Base-by-base conservation (phyloP, 2,888 invertebrate genomes). In the Nomada ferruginata region DNA sequence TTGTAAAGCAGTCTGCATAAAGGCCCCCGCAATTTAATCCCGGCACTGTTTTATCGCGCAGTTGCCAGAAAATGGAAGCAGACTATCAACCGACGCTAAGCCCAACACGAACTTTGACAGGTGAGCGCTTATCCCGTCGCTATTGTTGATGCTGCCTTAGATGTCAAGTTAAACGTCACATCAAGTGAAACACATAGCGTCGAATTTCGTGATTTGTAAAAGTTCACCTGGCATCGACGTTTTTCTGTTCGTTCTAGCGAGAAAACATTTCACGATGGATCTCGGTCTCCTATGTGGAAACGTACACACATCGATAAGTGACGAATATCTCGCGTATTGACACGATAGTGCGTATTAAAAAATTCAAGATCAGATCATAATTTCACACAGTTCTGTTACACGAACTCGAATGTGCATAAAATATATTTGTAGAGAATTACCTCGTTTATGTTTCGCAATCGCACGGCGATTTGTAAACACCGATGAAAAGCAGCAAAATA, bases 101-200 rank as follows among this genome's bases (percentile, higher is more conserved):
- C 89, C 93, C 93, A 85, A 91, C 92, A 80, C 91, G 93, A 91
- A 91, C 89, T 91, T 92, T 93, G 92, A 93, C 93, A 93, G 93
- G 93, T 93, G 87, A 91, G 82, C 63, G 65, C 65, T 65, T 52
- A 36, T 76, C 50, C 13, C 13, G 26, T 64, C 23, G 74, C 61
- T 71, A 81, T 85, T 83, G 87, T 87, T 88, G 86, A 89, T 82
- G 81, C 76, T 81, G 55, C 60, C 63, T 57, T 66, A 64, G 72
- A 75, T 82, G 88, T 79, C 85, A 89, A 86, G 82, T 18, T 73
- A 83, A 85, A 87, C 84, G 87, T 86, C 83, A 87, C 71, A 66
- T 71, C 83, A 59, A 66, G 23, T 69, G 26, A 13, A 11, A 57
- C 11, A 66, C 81, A 23, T 66, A 53, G 63, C 59, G 29, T 18